Conservation (phyloP, 2,113 vertebrate genomes). For the Hippocampus zosterae region DNA sequence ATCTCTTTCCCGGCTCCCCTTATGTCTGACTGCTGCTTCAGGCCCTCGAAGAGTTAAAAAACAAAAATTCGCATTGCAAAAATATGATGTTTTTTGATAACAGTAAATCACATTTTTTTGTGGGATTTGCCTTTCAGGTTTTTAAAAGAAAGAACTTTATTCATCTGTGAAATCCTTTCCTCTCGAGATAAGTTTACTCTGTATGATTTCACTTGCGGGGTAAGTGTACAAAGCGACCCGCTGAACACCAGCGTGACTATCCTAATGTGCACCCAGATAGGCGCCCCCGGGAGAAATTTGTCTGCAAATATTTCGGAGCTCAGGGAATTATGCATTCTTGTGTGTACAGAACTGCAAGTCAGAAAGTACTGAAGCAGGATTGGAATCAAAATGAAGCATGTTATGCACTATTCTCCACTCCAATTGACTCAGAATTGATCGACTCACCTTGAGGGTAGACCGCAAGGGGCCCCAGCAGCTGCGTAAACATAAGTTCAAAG, state of each 20-base stretch:
- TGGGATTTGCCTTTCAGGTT: background rate
- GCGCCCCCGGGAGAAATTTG: conserved; percentile 7
- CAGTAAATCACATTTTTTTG: background rate
- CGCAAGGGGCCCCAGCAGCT: background rate
- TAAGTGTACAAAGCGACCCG: background rate
- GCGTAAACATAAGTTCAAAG: conserved; percentile 25
- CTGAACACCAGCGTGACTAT: background rate
- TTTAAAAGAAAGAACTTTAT: background rate
- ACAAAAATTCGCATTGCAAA: too few relatives aligned
- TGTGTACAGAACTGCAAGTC: conserved; percentile 36
- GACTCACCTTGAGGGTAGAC: background rate
- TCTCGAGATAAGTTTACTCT: background rate
- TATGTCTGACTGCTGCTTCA: background rate
- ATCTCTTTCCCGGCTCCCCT: background rate
- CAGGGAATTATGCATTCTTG: conserved; percentile 39
- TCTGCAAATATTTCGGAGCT: conserved; percentile 16
- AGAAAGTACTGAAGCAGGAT: conserved; percentile 15
- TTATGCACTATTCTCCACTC: background rate
- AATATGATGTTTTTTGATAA: background rate
- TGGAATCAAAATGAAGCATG: background rate
- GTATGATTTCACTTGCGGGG: background rate
- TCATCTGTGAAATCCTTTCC: background rate
- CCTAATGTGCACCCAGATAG: background rate
- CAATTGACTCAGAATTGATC: background rate
- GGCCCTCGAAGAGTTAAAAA: background rate